Evolutionary conservation across 2,113 vertebrate genomes (phyloP).

Genomic region (Phrynosoma blainvillii): DNA sequence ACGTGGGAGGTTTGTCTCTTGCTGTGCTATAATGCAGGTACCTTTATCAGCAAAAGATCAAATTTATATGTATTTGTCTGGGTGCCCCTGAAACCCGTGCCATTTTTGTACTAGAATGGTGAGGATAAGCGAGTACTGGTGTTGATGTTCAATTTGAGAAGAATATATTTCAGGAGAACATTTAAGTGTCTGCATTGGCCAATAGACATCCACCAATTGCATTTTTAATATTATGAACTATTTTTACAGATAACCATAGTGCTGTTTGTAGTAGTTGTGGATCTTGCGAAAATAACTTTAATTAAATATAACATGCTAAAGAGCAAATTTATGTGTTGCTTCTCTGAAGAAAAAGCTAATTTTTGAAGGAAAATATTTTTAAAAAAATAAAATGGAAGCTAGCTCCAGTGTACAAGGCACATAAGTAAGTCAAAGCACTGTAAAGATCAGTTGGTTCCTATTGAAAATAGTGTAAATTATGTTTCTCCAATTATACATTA

Average conservation of each 20-base stretch:
- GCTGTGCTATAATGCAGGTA: too few relatives aligned
- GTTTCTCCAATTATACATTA: too few relatives aligned
- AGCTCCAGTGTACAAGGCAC: neutral
- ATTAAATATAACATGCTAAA: neutral
- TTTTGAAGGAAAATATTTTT: neutral
- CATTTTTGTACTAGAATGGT: too few relatives aligned
- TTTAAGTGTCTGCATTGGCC: neutral
- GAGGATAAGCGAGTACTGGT: neutral
- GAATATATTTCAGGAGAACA: neutral
- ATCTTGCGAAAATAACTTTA: neutral
- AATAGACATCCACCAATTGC: too few relatives aligned
- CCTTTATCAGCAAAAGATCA: neutral
- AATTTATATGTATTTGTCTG: neutral
- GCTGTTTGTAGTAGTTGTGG: neutral
- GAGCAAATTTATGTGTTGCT: neutral
- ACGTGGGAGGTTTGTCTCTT: too few relatives aligned
- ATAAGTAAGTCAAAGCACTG: neutral
- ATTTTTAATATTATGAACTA: neutral
- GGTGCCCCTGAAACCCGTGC: too few relatives aligned
- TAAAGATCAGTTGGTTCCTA: neutral
- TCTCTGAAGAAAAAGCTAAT: neutral
- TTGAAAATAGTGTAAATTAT: neutral
- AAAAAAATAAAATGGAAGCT: neutral
- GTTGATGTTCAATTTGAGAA: neutral
- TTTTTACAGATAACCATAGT: neutral